Percentiles rank a stretch among this genome's conserved stretches.
Conservation (phyloP, 2,888 invertebrate species). For the Lysandra bellargus region DNA sequence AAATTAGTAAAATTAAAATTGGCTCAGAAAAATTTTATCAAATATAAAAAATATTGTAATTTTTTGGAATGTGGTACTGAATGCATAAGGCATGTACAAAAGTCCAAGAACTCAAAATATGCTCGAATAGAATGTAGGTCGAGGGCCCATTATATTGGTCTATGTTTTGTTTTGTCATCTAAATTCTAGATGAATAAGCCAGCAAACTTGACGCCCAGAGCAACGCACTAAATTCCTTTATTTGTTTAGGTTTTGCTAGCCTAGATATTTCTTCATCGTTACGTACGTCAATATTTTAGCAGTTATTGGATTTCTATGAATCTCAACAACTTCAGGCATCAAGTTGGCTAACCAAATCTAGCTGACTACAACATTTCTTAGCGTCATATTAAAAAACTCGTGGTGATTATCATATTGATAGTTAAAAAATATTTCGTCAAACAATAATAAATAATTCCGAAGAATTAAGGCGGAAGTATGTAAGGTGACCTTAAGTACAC, state of each 20-base stretch:
- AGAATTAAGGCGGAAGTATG: constrained; percentile 19
- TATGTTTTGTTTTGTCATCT: neutral
- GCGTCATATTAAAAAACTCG: neutral
- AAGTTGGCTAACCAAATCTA: neutral
- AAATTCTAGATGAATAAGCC: neutral
- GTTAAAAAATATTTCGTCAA: neutral
- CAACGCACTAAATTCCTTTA: neutral
- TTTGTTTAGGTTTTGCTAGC: neutral
- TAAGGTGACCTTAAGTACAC: constrained; percentile 24
- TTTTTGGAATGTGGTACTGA: neutral
- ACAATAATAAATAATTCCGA: constrained; percentile 14
- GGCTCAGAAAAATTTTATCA: neutral
- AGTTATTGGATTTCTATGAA: neutral
- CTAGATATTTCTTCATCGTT: neutral
- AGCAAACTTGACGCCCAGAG: neutral
- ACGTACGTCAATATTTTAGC: neutral
- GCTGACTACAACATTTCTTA: neutral
- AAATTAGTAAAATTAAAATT: neutral
- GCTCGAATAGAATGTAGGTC: neutral
- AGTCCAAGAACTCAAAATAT: neutral
- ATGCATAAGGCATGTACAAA: neutral
- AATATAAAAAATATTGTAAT: neutral
- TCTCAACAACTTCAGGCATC: neutral
- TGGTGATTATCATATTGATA: neutral
- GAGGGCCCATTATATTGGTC: neutral